Conservation (phyloP, 1,140 invertebrate genomes). For the Platyscapa corneri region DNA sequence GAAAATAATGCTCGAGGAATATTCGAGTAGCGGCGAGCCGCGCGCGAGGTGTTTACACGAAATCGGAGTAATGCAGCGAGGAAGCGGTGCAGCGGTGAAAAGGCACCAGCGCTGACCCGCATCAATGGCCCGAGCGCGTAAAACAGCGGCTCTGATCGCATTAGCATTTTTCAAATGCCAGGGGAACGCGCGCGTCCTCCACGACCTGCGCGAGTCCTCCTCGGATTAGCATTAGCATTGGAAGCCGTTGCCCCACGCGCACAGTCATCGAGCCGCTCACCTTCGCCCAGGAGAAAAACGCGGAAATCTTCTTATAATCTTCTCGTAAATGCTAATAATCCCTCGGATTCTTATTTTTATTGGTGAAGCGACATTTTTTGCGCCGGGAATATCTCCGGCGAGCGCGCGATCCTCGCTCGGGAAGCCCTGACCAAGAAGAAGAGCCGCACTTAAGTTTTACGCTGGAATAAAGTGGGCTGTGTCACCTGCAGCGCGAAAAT, state of each 20-base stretch:
- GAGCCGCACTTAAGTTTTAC: neutral
- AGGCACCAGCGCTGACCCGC: too few species aligned
- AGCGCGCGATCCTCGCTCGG: too few species aligned
- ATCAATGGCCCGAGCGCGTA: neutral
- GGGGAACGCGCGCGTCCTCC: too few species aligned
- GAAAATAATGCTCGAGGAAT: slow-evolving; percentile 17
- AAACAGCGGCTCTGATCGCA: neutral
- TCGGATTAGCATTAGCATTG: neutral
- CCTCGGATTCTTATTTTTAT: neutral
- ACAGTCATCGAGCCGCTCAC: too few species aligned
- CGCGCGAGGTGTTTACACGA: too few species aligned
- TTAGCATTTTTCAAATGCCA: neutral
- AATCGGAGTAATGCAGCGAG: too few species aligned
- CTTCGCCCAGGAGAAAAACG: neutral
- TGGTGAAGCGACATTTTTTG: neutral
- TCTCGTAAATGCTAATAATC: slow-evolving; percentile 19
- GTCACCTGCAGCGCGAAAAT: slow-evolving; percentile 30
- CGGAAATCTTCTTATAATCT: neutral
- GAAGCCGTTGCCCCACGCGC: neutral
- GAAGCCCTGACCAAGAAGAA: too few species aligned
- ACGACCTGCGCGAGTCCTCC: too few species aligned
- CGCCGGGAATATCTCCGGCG: too few species aligned
- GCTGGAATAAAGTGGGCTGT: slow-evolving; percentile 11
- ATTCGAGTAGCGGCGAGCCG: neutral
- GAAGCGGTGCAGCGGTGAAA: too few species aligned